Base-by-base conservation (phyloP, 2,888 invertebrate genomes). In the Criorhina ranunculi region DNA sequence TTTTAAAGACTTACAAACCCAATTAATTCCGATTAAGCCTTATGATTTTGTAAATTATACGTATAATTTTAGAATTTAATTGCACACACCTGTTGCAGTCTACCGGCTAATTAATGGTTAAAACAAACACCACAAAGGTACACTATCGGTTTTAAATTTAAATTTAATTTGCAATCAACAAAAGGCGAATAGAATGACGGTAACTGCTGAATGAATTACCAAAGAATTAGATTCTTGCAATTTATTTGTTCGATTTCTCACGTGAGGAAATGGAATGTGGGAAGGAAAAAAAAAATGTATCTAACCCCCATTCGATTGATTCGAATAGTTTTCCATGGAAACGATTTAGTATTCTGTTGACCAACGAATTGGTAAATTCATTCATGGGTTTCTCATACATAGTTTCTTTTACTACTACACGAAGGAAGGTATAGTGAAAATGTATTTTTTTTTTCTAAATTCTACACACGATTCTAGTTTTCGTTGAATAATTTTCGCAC, bases 381-480 rank as follows among this genome's bases (percentile, higher is more conserved):
- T 83, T 83, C 82, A 83, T 83, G 42, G 67, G 60, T 73, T 83
- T 83, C 73, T 67, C 77, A 77, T 55, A 77, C 77, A 77, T 55
- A 77, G 62, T 70, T 35, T 19, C 8, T 12, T 29, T 35, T 31
- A 53, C n/a, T 60, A 69, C 15, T 15, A 9, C 8, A 31, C 5
- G 59, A 51, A 31, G 70, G 57, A 9, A 12, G 55, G 46, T 33
- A 19, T n/a, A 60, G 40, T 72, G 44, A 70, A 70, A 82, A 53
- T 3, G 24, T 1, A 53, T 42, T 37, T 11, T 67, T 77, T 24
- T 24, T 24, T 24, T 24, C 1, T 12, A 33, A 29, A 83, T 83
- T 78, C 78, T 40, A 7, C 17, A 15, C 82, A 73, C 82, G 82
- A 35, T 55, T 31, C 24, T 19, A 24, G 24, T 40, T 57, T 49